Conservation (phyloP, 1,140 invertebrate species). For the Amphibalanus amphitrite region DNA sequence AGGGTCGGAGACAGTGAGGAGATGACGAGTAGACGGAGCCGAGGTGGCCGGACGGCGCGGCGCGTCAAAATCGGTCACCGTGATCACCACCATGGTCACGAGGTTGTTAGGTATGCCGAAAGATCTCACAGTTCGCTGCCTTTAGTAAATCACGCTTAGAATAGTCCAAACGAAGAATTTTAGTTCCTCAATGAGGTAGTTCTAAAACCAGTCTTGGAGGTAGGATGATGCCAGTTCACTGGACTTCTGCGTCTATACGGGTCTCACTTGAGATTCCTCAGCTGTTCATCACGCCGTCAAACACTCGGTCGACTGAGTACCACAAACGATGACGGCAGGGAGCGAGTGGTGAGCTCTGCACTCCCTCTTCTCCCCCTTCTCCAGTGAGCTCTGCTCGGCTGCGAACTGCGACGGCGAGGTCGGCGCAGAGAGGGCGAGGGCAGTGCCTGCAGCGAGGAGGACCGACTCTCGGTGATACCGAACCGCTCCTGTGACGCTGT, state of each 20-base stretch:
- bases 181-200: no score
- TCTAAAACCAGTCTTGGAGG: no score
- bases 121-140: no score
- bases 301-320: not conserved
- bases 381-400: no score
- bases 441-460: not conserved
- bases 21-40: not conserved
- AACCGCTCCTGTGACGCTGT: not conserved
- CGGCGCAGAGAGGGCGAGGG: not conserved
- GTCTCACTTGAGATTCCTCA: no score
- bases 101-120: no score
- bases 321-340: not conserved
- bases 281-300: not conserved
- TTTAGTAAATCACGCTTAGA: no score
- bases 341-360: not conserved
- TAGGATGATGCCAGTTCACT: no score
- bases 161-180: no score
- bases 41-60: not conserved
- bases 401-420: no score
- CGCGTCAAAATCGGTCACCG: not conserved
- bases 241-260: no score
- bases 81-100: not conserved
- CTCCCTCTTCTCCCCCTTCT: no score
- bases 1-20: not conserved
- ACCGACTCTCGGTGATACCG: not conserved